Evolutionary conservation across 2,113 vertebrate genomes (phyloP).

Genomic region (Silurus meridionalis): DNA sequence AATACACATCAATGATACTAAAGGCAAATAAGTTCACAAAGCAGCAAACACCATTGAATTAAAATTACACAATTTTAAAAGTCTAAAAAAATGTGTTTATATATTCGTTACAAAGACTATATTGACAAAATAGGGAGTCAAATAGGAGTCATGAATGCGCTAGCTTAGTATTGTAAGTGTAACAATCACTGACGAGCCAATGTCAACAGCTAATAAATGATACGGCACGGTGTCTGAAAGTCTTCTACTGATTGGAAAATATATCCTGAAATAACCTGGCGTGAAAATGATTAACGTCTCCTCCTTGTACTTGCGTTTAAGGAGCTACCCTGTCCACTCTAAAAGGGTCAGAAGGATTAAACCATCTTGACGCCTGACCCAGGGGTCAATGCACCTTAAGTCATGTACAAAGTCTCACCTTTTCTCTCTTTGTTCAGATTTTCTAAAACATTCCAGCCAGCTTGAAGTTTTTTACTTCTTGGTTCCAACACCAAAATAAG

Average conservation of each 20-base stretch:
- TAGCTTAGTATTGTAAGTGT: not conserved
- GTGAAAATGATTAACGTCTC: no score
- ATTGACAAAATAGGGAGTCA: not conserved
- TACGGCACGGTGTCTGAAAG: not conserved
- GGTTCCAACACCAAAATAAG: not conserved
- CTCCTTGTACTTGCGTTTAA: not conserved
- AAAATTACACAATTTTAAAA: not conserved
- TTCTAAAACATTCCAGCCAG: conserved; percentile 27
- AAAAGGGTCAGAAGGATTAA: conserved; percentile 54
- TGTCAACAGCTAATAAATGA: not conserved
- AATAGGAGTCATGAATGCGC: not conserved
- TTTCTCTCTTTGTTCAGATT: conserved; percentile 1
- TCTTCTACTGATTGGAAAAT: not conserved
- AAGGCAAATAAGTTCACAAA: not conserved
- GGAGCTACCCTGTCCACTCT: conserved; percentile 40
- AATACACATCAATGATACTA: not conserved
- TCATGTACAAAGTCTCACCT: conserved; percentile 30
- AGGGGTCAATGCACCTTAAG: conserved; percentile 6
- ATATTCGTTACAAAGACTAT: not conserved
- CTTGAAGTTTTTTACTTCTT: not conserved
- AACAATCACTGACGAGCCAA: not conserved
- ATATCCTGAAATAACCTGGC: not conserved
- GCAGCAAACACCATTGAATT: not conserved
- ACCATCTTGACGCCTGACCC: conserved; percentile 21
- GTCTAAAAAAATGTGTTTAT: not conserved